Evolutionary conservation across 2,888 invertebrate species (phyloP), one percentile per base, ranked within the genome.

Genomic region (Drosophila heteroneura): DNA sequence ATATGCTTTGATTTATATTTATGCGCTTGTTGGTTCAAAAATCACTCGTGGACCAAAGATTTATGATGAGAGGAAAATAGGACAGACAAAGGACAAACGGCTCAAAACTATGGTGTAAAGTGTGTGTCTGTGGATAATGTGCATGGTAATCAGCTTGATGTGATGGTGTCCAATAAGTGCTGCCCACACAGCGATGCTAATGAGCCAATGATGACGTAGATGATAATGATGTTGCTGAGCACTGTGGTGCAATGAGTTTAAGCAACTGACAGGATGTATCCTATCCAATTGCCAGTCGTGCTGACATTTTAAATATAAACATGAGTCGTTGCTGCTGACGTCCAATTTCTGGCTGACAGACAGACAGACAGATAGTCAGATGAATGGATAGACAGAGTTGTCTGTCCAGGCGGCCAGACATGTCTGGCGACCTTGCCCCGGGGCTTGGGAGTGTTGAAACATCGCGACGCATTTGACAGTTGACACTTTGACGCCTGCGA

Each of bases 271-370:
- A 86, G 86, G 89, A 86, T 84, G 83, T 56, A 37, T 65, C 76
- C 80, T 77, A 72, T 86, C 77, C 83, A 68, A 74, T 85, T 83
- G 85, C 79, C 78, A 71, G 74, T 72, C 65, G 71, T 65, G 89
- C 76, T 87, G 87, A 85, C 89, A 87, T 77, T 85, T 87, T 69
- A 87, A 87, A 87, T 87, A 87, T 88, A 89, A 89, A 88, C 88
- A 88, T 81, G 71, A 74, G 72, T 64, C 73, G 71, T 66, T 59
- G 56, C 62, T 47, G 67, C 56, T 44, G 69, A 89, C 75, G 58
- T 88, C 88, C 81, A 73, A 88, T 88, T 89, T 85, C 83, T 62
- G 78, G 59, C 58, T 69, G 66, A 47, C 73, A 76, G 57, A 59
- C 60, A 51, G 59, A 47, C 32, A 12, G 54, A 28, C 56, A 39